Evolutionary conservation across 2,888 invertebrate genomes (phyloP).

Genomic region (Adelphocoris suturalis): DNA sequence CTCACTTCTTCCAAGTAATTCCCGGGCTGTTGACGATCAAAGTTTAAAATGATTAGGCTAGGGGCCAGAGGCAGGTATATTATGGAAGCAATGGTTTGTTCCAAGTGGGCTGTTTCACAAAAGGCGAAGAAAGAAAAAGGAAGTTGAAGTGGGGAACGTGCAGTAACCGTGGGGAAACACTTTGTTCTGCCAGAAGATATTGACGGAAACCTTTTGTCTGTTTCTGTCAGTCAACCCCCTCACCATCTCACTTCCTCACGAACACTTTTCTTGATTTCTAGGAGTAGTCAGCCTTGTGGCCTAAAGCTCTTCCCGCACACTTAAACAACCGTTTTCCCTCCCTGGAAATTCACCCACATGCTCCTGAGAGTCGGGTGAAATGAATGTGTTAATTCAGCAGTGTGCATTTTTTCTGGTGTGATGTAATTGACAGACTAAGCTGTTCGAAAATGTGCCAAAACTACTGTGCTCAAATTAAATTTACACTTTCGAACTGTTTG

Average conservation of each 20-base stretch:
- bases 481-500: too few relatives aligned
- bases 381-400: neutral
- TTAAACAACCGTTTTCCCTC: neutral
- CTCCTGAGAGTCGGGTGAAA: neutral
- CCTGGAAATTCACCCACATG: neutral
- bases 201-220: constrained; percentile 31
- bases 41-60: too few relatives aligned
- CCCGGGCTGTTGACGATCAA: too few relatives aligned
- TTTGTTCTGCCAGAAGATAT: constrained; percentile 28
- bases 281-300: neutral
- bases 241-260: neutral
- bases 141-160: constrained; percentile 11
- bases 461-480: too few relatives aligned
- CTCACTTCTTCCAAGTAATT: too few relatives aligned
- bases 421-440: too few relatives aligned
- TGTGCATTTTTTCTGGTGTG: too few relatives aligned
- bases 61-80: neutral
- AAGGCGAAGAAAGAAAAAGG: constrained; percentile 1
- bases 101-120: neutral
- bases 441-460: too few relatives aligned
- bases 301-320: neutral
- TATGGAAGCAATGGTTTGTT: constrained; percentile 26
- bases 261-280: constrained; percentile 13
- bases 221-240: constrained; percentile 30
- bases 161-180: constrained; percentile 25